phyloP scores from a whole-genome alignment of 2,113 vertebrate genomes.

The Podilymbus podiceps region DNA sequence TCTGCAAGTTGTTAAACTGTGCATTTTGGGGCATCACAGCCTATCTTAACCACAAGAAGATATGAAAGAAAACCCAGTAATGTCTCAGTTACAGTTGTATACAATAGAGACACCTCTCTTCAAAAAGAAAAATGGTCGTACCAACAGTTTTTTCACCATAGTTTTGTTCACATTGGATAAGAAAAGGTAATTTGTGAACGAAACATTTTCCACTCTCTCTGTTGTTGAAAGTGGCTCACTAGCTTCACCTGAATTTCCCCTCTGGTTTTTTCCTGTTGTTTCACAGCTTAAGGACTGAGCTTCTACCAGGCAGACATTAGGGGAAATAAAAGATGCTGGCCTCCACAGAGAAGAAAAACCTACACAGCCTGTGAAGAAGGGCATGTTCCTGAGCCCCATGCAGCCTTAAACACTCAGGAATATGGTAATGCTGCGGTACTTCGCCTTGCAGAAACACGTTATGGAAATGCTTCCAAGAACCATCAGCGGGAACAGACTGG shows the following conservation, averaged over 20 bases:
- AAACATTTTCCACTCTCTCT: not conserved
- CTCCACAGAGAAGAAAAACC: not conserved
- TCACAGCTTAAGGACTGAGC: not conserved
- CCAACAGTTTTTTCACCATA: not conserved
- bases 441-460: not conserved
- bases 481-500: not conserved
- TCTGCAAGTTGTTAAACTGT: not conserved
- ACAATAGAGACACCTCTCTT: not conserved
- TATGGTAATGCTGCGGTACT: not conserved
- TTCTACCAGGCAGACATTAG: not conserved
- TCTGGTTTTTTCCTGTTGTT: not conserved
- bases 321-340: not conserved
- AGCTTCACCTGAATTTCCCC: not conserved
- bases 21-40: not conserved
- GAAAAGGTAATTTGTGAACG: not conserved
- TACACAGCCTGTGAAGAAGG: not conserved
- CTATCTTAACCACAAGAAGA: not conserved
- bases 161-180: not conserved
- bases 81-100: not conserved
- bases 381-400: not conserved
- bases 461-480: not conserved
- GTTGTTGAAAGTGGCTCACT: not conserved
- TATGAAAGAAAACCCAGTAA: not conserved
- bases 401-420: not conserved
- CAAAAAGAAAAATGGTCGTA: not conserved